These are phyloP conservation scores for Drosophila birchii DNA, from an alignment of 2,888 invertebrate genomes.

Conservation along the genomic window DNA sequence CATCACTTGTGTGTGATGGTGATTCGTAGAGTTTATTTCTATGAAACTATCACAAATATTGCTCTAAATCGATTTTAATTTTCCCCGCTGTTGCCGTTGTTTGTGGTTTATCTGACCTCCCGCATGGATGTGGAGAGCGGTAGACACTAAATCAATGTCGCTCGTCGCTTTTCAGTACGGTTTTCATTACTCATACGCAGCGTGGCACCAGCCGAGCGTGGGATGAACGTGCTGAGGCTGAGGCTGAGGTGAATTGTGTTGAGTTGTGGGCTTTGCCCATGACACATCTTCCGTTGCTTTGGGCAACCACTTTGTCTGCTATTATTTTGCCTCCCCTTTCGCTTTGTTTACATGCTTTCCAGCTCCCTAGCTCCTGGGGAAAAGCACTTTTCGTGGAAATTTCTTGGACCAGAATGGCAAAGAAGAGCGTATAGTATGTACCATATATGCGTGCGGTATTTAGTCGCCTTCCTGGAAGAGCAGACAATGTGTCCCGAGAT, in stretches of 20 bases:
- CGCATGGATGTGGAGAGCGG: constrained; percentile 38
- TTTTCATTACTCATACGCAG: constrained; percentile 72
- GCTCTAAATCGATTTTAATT: constrained; percentile 1
- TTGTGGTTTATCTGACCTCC: constrained; percentile 38
- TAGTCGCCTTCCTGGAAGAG: constrained; percentile 37
- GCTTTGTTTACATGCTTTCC: constrained; percentile 10
- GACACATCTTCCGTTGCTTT: constrained; percentile 50
- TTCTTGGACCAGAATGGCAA: constrained; percentile 15
- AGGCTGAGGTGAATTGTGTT: constrained; percentile 26
- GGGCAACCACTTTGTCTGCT: constrained; percentile 59
- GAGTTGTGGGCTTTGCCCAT: constrained; percentile 55
- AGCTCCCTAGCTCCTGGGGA: constrained; percentile 18
- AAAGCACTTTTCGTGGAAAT: constrained; percentile 46
- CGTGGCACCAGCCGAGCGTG: constrained; percentile 53
- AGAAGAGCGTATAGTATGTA: no score
- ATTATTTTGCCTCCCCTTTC: constrained; percentile 12
- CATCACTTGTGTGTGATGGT: background rate
- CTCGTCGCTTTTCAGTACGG: constrained; percentile 66
- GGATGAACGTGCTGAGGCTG: constrained; percentile 37
- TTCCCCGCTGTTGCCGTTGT: constrained; percentile 5
- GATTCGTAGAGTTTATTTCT: background rate
- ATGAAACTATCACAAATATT: constrained; percentile 4
- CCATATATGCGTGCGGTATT: constrained; percentile 10
- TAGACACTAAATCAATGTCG: constrained; percentile 78
- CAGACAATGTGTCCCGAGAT: constrained; percentile 15